Evolutionary conservation across 2,888 invertebrate species (phyloP), one percentile per base, ranked within the genome.

Genomic region (Trachelus stipa): DNA sequence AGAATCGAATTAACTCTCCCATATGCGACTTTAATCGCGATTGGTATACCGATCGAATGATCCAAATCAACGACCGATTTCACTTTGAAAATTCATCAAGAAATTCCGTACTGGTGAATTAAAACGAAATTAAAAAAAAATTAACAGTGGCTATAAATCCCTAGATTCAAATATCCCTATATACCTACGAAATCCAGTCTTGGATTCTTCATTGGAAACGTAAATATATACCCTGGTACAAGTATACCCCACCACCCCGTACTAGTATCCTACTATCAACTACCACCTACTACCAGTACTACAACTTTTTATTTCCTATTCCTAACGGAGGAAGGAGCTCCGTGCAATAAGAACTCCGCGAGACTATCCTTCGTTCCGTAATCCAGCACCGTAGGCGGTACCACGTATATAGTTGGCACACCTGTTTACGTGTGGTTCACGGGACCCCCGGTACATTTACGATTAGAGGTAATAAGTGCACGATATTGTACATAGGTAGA

Each of bases 361-460:
- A 40, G 40, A 15, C 40, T 40, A 40, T 40, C 40, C 84, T 83
- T 85, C 86, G 86, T 82, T 83, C 82, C 81, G 84, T 83, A 82
- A 85, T 82, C 81, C 80, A 78, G 83, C 86, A 85, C 85, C 85
- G 86, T 86, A 86, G 85, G 86, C 86, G 85, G 85, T 85, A 82
- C 77, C 40, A 15, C 40, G 40, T 40, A 40, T 40, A 40, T 15
- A 40, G 40, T 40, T 40, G 40, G 40, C 40, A 40, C 40, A 40
- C 40, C 40, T 40, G 40, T 40, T 40, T 40, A 40, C 40, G 15
- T 15, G 40, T 40, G 40, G 40, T 40, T 40, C 40, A 15, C 40
- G 15, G 40, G 40, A 40, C 40, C 40, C 40, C 15, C 40, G 40
- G 40, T 40, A 40, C 40, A 40, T 15, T 40, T 40, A 15, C 40